Evolutionary conservation across 2,888 invertebrate genomes (phyloP), one percentile per base, ranked within the genome.

Genomic region (Trachelus iudaicus): DNA sequence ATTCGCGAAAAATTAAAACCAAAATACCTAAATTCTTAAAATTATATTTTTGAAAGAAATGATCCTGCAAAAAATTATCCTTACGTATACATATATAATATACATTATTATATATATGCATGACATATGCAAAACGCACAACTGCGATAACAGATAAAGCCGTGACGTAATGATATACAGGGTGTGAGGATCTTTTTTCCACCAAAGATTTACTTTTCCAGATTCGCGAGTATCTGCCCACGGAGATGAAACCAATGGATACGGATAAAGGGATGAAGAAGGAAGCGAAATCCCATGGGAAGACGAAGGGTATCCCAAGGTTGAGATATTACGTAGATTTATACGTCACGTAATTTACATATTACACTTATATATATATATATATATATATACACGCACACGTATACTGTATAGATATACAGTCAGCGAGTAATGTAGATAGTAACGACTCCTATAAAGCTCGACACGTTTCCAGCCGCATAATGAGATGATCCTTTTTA

Each of bases 401-500:
- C 12, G 35, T 35, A 12, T 35, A 35, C 13, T 37, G 15, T 37
- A 37, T 37, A 37, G 13, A 37, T 40, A 40, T 56, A 23, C 9
- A 56, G 6, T 40, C 40, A 40, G 15, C 23, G 6, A 15, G 15
- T 40, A 40, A 40, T 40, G 40, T 6, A 40, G 15, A 56, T 56
- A 23, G 73, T 77, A 75, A 79, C 75, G 73, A 56, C 34, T 30
- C 12, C 15, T 15, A 77, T 69, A 77, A 78, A 79, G 78, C 71
- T 56, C 23, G 23, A 56, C 56, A 56, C 56, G 56, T 56, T 56
- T 56, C 73, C 79, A 69, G 79, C 77, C 81, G 84, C 78, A 87
- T 85, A 86, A 87, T 84, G 83, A 84, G 84, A 85, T 85, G 83
- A 85, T 84, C 78, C 82, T 78, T 80, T 84, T 86, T 83, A 82